Conservation (phyloP, 2,888 invertebrate genomes). For the Epicampocera succincta region DNA sequence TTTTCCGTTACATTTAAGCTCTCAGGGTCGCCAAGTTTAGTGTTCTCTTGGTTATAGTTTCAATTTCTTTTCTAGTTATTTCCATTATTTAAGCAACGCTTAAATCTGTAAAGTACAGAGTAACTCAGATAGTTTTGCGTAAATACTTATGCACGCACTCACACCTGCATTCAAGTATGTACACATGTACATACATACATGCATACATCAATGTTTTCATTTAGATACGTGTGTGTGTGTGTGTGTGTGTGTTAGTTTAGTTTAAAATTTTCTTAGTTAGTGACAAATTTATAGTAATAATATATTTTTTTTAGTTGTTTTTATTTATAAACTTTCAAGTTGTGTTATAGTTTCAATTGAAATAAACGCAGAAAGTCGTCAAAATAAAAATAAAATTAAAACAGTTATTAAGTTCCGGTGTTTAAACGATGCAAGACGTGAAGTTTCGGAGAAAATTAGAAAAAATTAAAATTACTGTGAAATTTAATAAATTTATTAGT, state of each 20-base stretch:
- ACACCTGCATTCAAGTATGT: background rate
- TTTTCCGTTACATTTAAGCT: too few relatives aligned
- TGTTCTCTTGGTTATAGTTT: too few relatives aligned
- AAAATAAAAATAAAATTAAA: conserved; percentile 53
- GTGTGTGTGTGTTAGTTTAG: background rate
- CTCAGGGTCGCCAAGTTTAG: too few relatives aligned
- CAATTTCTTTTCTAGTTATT: too few relatives aligned
- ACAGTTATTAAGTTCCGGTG: conserved; percentile 70
- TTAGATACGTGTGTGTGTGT: background rate
- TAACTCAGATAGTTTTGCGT: too few relatives aligned
- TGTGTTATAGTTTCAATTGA: conserved; percentile 48
- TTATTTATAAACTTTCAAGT: conserved; percentile 27
- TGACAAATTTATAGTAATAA: conserved; percentile 16
- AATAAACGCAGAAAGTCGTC: conserved; percentile 25
- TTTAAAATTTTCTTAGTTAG: conserved; percentile 7
- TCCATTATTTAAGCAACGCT: too few relatives aligned
- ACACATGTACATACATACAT: background rate
- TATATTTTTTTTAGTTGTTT: conserved; percentile 7
- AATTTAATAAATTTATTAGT: conserved; percentile 11
- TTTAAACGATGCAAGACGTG: conserved; percentile 62
- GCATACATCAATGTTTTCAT: conserved; percentile 3
- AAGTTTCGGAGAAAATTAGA: conserved; percentile 38
- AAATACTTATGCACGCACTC: too few relatives aligned
- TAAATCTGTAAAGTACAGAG: too few relatives aligned
- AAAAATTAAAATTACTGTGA: conserved; percentile 13